Conservation (phyloP, 2,797 vertebrate species). For the Microctenopoma lineatum region DNA sequence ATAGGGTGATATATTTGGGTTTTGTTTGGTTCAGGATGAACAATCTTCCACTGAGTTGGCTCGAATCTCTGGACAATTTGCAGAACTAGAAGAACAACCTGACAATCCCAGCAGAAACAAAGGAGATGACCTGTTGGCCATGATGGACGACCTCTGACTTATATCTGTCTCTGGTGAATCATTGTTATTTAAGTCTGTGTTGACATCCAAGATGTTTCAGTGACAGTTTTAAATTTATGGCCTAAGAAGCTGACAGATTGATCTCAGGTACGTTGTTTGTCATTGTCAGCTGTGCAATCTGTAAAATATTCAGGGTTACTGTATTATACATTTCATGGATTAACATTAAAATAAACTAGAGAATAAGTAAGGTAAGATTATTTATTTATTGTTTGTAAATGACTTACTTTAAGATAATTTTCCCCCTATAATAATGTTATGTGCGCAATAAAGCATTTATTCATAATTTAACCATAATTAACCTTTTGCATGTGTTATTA, state of each 20-base stretch:
- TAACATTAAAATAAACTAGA: background rate
- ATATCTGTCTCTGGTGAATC: no score
- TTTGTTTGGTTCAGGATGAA: conserved; percentile 81
- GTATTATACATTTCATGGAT: background rate
- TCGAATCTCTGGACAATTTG: conserved; percentile 87
- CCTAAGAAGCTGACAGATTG: background rate
- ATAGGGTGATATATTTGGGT: background rate
- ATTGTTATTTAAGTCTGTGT: no score
- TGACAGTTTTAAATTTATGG: background rate
- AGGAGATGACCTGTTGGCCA: conserved; percentile 90
- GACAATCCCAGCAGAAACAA: conserved; percentile 79
- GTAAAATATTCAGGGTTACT: conserved; percentile 11
- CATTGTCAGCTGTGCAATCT: background rate
- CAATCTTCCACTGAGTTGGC: conserved; percentile 82
- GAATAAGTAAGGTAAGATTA: background rate
- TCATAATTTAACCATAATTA: background rate
- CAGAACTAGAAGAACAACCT: conserved; percentile 63
- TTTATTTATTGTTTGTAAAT: no score
- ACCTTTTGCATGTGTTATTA: background rate
- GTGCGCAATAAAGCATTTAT: conserved; percentile 28
- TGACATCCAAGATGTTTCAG: background rate
- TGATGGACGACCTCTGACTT: conserved; percentile 92
- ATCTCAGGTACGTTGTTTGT: background rate
- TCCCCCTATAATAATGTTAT: conserved; percentile 1
- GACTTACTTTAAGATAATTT: no score